Evolutionary conservation across 1,140 invertebrate species (phyloP).

Genomic region (Heliothis subflexa): DNA sequence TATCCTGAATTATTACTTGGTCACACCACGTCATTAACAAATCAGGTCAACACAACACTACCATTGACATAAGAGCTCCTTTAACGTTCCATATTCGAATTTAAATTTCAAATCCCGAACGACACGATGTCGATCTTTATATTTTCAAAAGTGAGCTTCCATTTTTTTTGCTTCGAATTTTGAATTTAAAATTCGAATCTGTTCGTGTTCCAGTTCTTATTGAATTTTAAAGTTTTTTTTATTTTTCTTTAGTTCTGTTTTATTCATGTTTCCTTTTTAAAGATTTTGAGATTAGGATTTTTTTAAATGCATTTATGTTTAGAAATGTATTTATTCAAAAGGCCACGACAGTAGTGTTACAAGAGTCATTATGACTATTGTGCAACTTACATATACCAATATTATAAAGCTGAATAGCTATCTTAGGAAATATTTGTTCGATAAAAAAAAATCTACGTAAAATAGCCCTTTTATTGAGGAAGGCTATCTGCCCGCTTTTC

Average conservation of each 20-base stretch:
- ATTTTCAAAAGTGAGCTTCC: slow-evolving; percentile 11
- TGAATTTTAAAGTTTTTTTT: slow-evolving; percentile 18
- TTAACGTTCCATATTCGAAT: slow-evolving; percentile 43
- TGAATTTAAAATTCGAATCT: slow-evolving; percentile 32
- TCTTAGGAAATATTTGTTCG: too few relatives aligned
- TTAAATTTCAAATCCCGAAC: slow-evolving; percentile 43
- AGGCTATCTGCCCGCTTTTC: too few relatives aligned
- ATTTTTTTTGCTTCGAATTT: slow-evolving; percentile 24
- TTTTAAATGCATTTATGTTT: not conserved
- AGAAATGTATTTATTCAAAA: too few relatives aligned
- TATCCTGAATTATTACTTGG: slow-evolving; percentile 1
- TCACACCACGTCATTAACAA: slow-evolving; percentile 16
- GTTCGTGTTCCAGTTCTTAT: slow-evolving; percentile 26
- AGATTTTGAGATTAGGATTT: not conserved
- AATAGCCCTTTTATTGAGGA: too few relatives aligned
- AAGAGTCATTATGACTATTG: too few relatives aligned
- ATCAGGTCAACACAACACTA: slow-evolving; percentile 17
- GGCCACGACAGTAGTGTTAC: too few relatives aligned
- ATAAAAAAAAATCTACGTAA: too few relatives aligned
- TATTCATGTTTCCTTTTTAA: not conserved
- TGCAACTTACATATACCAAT: too few relatives aligned
- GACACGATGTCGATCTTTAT: slow-evolving; percentile 30
- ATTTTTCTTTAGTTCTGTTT: not conserved
- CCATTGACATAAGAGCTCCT: slow-evolving; percentile 13
- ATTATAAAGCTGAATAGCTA: too few relatives aligned